Evolutionary conservation across 2,113 vertebrate species (phyloP).

Genomic region (Theristicus caerulescens): DNA sequence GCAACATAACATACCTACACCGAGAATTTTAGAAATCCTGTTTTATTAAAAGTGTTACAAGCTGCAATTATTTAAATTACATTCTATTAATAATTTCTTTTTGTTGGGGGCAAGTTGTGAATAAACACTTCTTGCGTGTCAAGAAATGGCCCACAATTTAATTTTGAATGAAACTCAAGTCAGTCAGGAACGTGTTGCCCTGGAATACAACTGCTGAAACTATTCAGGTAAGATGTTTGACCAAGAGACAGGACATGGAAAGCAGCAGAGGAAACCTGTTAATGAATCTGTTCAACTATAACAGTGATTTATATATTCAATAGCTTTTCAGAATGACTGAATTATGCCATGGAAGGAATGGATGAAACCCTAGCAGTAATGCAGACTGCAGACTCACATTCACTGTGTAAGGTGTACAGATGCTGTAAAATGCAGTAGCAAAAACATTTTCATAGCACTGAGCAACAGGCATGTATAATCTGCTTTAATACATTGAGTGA

Average conservation of each 20-base stretch:
- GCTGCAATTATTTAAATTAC: background rate
- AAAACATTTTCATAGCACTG: constrained; percentile 16
- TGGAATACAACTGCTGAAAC: background rate
- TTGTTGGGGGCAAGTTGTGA: background rate
- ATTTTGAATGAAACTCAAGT: background rate
- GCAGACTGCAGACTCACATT: background rate
- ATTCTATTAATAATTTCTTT: constrained; percentile 31
- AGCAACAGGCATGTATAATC: constrained; percentile 33
- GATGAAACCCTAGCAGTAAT: background rate
- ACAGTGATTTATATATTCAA: background rate
- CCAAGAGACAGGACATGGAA: background rate
- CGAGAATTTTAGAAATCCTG: constrained; percentile 46
- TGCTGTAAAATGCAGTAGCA: background rate
- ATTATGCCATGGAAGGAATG: background rate
- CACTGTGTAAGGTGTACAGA: background rate
- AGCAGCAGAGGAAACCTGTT: background rate
- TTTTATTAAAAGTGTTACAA: constrained; percentile 70
- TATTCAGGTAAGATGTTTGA: background rate
- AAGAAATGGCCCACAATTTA: constrained; percentile 15
- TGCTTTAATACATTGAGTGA: background rate
- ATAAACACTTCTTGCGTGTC: background rate
- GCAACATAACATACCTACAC: constrained; percentile 39
- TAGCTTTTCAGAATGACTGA: background rate
- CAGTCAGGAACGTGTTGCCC: background rate
- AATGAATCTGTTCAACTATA: background rate